Evolutionary conservation across 2,797 vertebrate genomes (phyloP).

Genomic region (Percopsis omiscomaycus): DNA sequence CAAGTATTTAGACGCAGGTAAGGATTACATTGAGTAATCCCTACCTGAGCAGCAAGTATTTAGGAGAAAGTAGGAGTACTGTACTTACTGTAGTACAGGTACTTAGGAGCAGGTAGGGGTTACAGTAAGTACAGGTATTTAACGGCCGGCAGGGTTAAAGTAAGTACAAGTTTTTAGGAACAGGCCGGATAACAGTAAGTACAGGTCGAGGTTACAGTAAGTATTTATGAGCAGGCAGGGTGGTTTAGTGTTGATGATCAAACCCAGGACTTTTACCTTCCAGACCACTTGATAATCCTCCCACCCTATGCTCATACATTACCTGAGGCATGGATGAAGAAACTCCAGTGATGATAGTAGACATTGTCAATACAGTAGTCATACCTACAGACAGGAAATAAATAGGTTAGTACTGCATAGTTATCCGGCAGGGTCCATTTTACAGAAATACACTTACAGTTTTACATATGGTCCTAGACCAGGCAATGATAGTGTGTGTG

Average conservation of each 20-base stretch:
- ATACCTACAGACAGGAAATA: constrained; percentile 73
- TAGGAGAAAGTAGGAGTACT: too few relatives aligned
- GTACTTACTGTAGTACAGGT: too few relatives aligned
- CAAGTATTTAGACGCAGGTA: constrained; percentile 49
- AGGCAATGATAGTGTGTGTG: not conserved
- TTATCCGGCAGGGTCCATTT: not conserved
- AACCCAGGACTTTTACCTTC: too few relatives aligned
- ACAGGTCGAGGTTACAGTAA: too few relatives aligned
- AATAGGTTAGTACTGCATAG: not conserved
- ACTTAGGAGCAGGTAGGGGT: too few relatives aligned
- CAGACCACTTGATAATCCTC: not conserved
- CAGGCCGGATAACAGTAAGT: too few relatives aligned
- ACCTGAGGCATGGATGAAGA: constrained; percentile 91
- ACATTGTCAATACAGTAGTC: constrained; percentile 90
- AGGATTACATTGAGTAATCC: not conserved
- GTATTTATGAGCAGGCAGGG: too few relatives aligned
- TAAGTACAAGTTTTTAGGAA: too few relatives aligned
- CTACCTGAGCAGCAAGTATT: too few relatives aligned
- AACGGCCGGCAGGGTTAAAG: too few relatives aligned
- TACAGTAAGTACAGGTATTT: too few relatives aligned
- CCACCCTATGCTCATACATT: constrained; percentile 65
- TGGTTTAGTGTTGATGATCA: too few relatives aligned
- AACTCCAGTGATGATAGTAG: constrained; percentile 87
- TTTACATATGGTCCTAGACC: not conserved
- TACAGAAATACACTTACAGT: not conserved